Percentiles rank a stretch among this genome's conserved stretches.
These are phyloP conservation scores for Bathynomus jamesi DNA, from an alignment of 1,140 invertebrate genomes.

Conservation along the genomic window DNA sequence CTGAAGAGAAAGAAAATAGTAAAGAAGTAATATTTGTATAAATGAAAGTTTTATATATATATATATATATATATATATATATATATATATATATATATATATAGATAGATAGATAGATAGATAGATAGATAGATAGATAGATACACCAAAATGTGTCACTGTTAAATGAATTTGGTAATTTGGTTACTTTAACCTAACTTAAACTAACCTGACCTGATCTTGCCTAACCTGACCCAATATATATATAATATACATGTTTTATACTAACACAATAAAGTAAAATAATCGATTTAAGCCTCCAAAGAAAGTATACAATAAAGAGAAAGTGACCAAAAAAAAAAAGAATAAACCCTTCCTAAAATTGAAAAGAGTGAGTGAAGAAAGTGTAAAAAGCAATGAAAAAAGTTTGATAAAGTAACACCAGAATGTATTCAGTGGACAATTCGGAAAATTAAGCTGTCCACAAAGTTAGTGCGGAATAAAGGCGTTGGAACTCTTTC, in stretches of 20 bases:
- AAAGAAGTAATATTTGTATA: too few species aligned
- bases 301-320: neutral
- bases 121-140: neutral
- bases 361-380: neutral
- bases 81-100: neutral
- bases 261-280: conserved; percentile 45
- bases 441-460: neutral
- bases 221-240: neutral
- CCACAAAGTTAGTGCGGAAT: neutral
- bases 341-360: neutral
- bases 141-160: neutral
- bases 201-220: neutral
- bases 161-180: neutral
- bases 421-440: neutral
- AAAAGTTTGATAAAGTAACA: neutral
- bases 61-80: conserved; percentile 1
- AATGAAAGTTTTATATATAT: neutral
- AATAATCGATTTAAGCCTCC: conserved; percentile 39
- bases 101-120: neutral
- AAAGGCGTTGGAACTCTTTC: neutral
- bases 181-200: neutral
- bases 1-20: too few species aligned
- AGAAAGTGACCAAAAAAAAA: neutral
- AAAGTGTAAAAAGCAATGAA: conserved; percentile 38
- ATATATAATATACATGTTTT: conserved; percentile 43